Evolutionary conservation across 2,797 vertebrate genomes (phyloP).

Genomic region (Parambassis ranga): DNA sequence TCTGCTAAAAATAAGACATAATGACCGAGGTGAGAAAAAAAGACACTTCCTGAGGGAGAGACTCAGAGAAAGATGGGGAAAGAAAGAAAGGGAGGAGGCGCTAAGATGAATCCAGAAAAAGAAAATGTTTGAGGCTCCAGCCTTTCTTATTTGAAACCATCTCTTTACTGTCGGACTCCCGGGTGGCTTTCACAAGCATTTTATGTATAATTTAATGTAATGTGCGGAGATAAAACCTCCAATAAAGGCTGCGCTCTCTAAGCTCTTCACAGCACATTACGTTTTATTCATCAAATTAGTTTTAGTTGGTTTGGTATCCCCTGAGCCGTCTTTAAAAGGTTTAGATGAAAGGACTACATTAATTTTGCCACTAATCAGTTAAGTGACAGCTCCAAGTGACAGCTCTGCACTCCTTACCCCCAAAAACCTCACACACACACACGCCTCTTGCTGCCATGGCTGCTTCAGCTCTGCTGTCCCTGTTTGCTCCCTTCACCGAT

Average conservation of each 20-base stretch:
- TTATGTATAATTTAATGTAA: constrained; percentile 83
- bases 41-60: constrained; percentile 57
- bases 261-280: constrained; percentile 78
- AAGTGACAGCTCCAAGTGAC: constrained; percentile 72
- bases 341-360: constrained; percentile 79
- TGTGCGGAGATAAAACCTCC: constrained; percentile 75
- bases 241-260: constrained; percentile 70
- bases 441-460: constrained; percentile 19
- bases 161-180: constrained; percentile 68
- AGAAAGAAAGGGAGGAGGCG: constrained; percentile 9
- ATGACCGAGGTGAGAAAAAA: constrained; percentile 51
- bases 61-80: constrained; percentile 10
- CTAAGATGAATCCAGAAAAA: constrained; percentile 45
- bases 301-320: constrained; percentile 77
- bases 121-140: constrained; percentile 49
- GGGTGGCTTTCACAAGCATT: constrained; percentile 68
- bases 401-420: constrained; percentile 56
- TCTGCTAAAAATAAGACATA: constrained; percentile 41
- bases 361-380: constrained; percentile 81
- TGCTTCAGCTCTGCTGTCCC: constrained; percentile 19
- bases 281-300: constrained; percentile 83
- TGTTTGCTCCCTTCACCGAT: constrained; percentile 4
- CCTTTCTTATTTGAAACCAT: constrained; percentile 58
- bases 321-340: constrained; percentile 79
- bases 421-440: constrained; percentile 44